Evolutionary conservation across 2,113 vertebrate genomes (phyloP).

Genomic region (Phrynosoma platyrhinos): DNA sequence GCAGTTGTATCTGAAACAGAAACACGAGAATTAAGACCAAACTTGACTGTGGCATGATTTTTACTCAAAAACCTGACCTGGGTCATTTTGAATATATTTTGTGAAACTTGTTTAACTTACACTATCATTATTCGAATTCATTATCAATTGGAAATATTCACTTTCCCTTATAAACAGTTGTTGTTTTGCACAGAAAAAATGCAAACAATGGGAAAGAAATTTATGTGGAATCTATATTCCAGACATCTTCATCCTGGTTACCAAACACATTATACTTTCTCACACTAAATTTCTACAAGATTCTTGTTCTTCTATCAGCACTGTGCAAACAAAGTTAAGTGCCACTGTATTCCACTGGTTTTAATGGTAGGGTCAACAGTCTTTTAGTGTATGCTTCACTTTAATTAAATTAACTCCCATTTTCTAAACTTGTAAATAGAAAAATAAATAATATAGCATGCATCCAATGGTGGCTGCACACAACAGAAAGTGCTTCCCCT

Average conservation of each 20-base stretch:
- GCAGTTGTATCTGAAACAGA: not conserved
- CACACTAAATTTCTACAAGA: not conserved
- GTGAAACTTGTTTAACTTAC: not conserved
- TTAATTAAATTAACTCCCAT: constrained; percentile 23
- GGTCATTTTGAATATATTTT: not conserved
- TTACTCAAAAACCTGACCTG: not conserved
- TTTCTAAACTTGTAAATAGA: not conserved
- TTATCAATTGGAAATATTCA: not conserved
- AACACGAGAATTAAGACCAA: not conserved
- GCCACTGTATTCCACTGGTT: not conserved
- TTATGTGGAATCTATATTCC: not conserved
- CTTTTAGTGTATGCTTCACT: not conserved
- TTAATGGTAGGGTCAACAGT: not conserved
- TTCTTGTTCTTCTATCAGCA: not conserved
- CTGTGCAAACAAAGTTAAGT: not conserved
- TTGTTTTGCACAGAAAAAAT: not conserved
- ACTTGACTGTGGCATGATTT: constrained; percentile 1
- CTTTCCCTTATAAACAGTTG: not conserved
- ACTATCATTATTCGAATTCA: not conserved
- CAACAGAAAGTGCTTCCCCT: not conserved
- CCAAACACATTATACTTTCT: not conserved
- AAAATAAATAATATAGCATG: constrained; percentile 18
- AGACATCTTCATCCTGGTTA: not conserved
- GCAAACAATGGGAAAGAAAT: not conserved
- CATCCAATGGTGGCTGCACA: not conserved